These are phyloP conservation scores for Narcine bancroftii DNA, from an alignment of 2,113 vertebrate genomes.

Conservation along the genomic window DNA sequence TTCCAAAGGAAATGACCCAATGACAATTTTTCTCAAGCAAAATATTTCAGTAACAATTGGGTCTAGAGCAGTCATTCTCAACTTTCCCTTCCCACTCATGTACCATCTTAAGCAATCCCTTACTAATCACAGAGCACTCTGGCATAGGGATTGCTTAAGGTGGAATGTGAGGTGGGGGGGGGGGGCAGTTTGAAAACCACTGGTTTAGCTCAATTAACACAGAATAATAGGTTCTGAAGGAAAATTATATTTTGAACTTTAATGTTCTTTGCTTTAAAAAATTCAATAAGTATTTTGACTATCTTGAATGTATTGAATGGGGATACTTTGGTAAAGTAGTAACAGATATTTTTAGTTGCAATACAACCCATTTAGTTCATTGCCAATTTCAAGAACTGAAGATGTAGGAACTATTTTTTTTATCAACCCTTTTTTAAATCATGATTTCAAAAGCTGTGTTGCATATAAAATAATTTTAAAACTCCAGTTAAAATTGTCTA, in stretches of 20 bases:
- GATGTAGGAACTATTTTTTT: background rate
- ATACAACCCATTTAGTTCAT: background rate
- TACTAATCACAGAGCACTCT: too few species aligned
- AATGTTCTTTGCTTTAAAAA: too few species aligned
- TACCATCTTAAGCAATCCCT: too few species aligned
- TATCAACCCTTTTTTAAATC: too few species aligned
- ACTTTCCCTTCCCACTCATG: too few species aligned
- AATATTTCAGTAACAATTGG: too few species aligned
- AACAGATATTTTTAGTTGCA: background rate
- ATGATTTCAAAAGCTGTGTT: background rate
- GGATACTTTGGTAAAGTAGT: background rate
- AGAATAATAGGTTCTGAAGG: background rate
- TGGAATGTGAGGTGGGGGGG: too few species aligned
- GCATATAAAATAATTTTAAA: background rate
- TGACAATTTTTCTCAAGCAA: too few species aligned
- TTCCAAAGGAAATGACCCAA: too few species aligned
- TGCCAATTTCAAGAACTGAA: background rate
- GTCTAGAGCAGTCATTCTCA: too few species aligned
- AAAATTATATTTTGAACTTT: background rate
- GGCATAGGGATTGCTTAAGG: too few species aligned
- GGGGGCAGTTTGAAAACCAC: too few species aligned
- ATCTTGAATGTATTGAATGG: background rate
- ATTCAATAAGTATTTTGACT: background rate
- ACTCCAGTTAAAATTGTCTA: background rate
- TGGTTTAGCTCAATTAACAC: background rate